phyloP scores from a whole-genome alignment of 2,113 vertebrate genomes.

The Antechinus flavipes region DNA sequence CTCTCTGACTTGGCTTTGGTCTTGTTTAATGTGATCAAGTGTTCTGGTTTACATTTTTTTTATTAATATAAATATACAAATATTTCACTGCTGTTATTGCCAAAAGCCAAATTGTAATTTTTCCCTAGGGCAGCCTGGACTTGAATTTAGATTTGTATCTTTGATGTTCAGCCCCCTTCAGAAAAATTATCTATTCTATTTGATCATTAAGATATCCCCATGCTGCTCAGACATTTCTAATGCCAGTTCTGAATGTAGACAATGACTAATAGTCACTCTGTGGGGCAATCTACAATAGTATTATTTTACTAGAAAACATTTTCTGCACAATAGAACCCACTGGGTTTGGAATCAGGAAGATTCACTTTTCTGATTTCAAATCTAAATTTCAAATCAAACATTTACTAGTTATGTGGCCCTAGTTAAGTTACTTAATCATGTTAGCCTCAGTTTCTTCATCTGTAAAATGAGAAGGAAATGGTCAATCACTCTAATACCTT shows the following conservation, averaged over 20 bases:
- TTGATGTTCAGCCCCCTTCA: constrained; percentile 50
- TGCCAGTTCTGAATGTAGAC: constrained; percentile 68
- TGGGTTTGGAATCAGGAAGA: neutral
- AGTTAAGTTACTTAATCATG: neutral
- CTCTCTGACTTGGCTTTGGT: constrained; percentile 31
- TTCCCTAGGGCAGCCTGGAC: constrained; percentile 57
- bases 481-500: neutral
- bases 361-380: neutral
- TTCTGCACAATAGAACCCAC: constrained; percentile 28
- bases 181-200: constrained; percentile 40
- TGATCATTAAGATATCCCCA: constrained; percentile 49
- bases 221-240: constrained; percentile 63
- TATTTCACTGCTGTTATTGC: constrained; percentile 16
- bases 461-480: neutral
- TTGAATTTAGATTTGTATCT: constrained; percentile 10
- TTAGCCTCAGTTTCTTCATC: neutral
- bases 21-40: constrained; percentile 52
- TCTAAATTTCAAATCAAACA: neutral
- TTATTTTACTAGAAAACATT: constrained; percentile 68
- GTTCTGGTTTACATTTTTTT: constrained; percentile 16
- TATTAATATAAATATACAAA: neutral
- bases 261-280: constrained; percentile 61
- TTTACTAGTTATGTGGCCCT: neutral
- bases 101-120: constrained; percentile 59
- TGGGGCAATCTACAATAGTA: constrained; percentile 51